Base-by-base conservation (phyloP, 2,113 vertebrate species). In the Microtus ochrogaster region DNA sequence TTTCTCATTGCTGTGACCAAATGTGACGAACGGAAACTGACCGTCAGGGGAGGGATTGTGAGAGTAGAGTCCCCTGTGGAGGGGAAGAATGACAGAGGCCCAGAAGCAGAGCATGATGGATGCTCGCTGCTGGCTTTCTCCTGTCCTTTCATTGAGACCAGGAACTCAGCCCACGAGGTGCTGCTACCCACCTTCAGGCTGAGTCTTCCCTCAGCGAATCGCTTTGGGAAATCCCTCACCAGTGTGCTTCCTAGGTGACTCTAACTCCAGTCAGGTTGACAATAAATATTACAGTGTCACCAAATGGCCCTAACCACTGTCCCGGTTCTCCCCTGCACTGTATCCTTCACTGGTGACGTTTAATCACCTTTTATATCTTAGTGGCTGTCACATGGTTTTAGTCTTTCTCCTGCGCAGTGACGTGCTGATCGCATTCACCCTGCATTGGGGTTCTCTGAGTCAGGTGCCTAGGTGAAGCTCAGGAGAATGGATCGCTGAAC, bases 401-500 rank as follows among this genome's bases (percentile, higher is more conserved):
- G 33, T 17, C 70, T 2, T 24, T 6, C 2, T 22, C 44, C 10
- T 22, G 26, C 22, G 73, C 13, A 7, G 5, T 12, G 61, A 7
- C 7, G 1, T 49, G 74, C 30, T 65, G 65, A 33, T 33, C 5
- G 0, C 12, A 14, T 9, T 66, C 65, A 66, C 65, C 65, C 65
- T 72, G 17, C 36, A 72, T 19, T n/a, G 36, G 16, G 36, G 36
- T 21, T 21, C 36, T 72, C 70, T 10, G 10, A 0, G 2, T 4
- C 17, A 33, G 11, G 4, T 12, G 39, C 79, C n/a, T 30, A 73
- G 33, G 49, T 3, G 14, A 39, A 55, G n/a, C 16, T 10, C 30
- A 70, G n/a, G 28, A 5, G 58, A 17, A 4, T 4, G 8, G 17
- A 7, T 22, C 7, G 0, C 19, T 68, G 6, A 68, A 41, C 1